Conservation (phyloP, 64 coral and sea anemone species). For the Montipora efflorescens region DNA sequence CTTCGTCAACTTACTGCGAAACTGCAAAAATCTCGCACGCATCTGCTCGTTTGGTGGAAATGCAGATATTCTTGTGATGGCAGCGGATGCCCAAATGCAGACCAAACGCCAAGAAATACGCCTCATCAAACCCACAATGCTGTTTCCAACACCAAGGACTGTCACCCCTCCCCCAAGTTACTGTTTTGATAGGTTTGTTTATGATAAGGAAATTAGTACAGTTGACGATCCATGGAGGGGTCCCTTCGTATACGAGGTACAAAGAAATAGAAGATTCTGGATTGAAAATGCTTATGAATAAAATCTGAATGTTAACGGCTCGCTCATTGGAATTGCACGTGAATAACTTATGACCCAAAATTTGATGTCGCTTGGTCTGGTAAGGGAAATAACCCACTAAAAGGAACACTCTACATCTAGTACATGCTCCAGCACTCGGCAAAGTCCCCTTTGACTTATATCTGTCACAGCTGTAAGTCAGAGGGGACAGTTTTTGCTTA, state of each 20-base stretch:
- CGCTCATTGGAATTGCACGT: too few species aligned
- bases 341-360: too few species aligned
- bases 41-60: constrained; percentile 52
- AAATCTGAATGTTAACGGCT: neutral
- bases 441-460: too few species aligned
- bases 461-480: too few species aligned
- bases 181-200: constrained; percentile 60
- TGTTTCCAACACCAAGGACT: constrained; percentile 55
- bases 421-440: too few species aligned
- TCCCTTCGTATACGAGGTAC: constrained; percentile 16
- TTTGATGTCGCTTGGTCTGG: too few species aligned
- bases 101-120: constrained; percentile 45
- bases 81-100: constrained; percentile 19
- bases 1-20: constrained; percentile 38
- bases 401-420: too few species aligned
- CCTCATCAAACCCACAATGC: constrained; percentile 61
- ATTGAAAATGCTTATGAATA: constrained; percentile 3
- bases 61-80: constrained; percentile 70
- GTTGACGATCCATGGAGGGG: constrained; percentile 60
- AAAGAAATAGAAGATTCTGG: constrained; percentile 42
- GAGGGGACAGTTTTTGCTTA: too few species aligned
- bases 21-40: constrained; percentile 28
- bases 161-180: constrained; percentile 49
- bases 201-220: constrained; percentile 14
- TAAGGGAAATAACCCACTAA: too few species aligned